These are phyloP conservation scores for Campoplex nolae DNA, from an alignment of 2,888 invertebrate genomes.

Conservation along the genomic window DNA sequence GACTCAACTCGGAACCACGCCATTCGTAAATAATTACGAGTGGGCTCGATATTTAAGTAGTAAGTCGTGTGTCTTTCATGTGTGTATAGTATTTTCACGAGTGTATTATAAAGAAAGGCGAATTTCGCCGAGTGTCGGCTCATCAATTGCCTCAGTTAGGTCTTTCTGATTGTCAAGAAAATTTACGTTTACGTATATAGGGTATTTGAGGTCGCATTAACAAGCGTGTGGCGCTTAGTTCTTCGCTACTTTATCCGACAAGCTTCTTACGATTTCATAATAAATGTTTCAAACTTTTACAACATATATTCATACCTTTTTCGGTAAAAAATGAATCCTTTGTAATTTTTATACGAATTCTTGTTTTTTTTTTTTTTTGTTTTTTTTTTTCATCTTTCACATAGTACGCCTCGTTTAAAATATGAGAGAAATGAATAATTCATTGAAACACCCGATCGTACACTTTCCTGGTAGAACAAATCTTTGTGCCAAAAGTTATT, in stretches of 20 bases:
- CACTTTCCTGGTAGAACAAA: too few relatives aligned
- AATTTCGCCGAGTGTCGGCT: not conserved
- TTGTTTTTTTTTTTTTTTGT: too few relatives aligned
- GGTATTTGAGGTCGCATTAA: not conserved
- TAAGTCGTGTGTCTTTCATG: slow-evolving; percentile 8
- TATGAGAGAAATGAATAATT: not conserved
- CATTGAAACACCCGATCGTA: too few relatives aligned
- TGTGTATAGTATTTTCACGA: not conserved
- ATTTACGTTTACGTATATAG: not conserved
- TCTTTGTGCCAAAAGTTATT: too few relatives aligned
- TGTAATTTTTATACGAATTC: too few relatives aligned
- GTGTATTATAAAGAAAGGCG: not conserved
- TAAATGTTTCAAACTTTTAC: not conserved
- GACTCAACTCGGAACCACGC: slow-evolving; percentile 50
- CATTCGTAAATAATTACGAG: slow-evolving; percentile 68
- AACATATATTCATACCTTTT: not conserved
- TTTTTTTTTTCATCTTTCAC: not conserved
- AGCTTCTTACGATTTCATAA: not conserved
- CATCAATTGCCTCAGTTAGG: slow-evolving; percentile 9
- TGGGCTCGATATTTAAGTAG: slow-evolving; percentile 57
- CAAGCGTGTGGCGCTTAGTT: not conserved
- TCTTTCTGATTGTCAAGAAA: not conserved
- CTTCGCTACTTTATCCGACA: not conserved
- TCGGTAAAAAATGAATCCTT: too few relatives aligned
- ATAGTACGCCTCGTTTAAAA: not conserved